phyloP scores from a whole-genome alignment of 2,888 invertebrate species.

The Keiferia lycopersicella region DNA sequence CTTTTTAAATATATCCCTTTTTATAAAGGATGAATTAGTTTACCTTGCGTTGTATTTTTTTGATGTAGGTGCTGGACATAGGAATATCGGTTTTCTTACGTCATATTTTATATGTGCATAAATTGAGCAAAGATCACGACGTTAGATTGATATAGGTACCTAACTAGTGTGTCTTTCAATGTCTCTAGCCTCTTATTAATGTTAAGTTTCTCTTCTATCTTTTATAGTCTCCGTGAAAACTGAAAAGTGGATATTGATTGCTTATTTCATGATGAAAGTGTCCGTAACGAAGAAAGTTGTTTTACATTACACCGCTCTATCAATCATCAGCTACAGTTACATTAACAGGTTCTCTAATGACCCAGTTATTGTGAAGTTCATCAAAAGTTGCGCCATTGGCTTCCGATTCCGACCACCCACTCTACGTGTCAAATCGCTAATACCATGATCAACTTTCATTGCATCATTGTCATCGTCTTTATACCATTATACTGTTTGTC shows the following conservation, averaged over 20 bases:
- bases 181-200: too few species aligned
- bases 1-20: too few species aligned
- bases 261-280: background rate
- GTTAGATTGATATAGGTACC: too few species aligned
- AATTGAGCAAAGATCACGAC: too few species aligned
- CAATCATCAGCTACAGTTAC: constrained; percentile 36
- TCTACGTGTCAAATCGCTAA: constrained; percentile 76
- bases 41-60: too few species aligned
- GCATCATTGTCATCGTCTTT: constrained; percentile 67
- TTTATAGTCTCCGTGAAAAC: background rate
- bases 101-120: too few species aligned
- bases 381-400: constrained; percentile 59
- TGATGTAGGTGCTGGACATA: too few species aligned
- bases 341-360: constrained; percentile 50
- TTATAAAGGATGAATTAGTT: too few species aligned
- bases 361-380: constrained; percentile 59
- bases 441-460: constrained; percentile 77
- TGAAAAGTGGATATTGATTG: background rate
- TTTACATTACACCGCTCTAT: constrained; percentile 2
- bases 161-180: too few species aligned
- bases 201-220: too few species aligned
- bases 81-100: too few species aligned
- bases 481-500: constrained; percentile 65
- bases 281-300: constrained; percentile 4
- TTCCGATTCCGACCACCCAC: constrained; percentile 61